These are phyloP conservation scores for Odontamblyopus rebecca DNA, from an alignment of 2,797 vertebrate genomes.

Conservation along the genomic window DNA sequence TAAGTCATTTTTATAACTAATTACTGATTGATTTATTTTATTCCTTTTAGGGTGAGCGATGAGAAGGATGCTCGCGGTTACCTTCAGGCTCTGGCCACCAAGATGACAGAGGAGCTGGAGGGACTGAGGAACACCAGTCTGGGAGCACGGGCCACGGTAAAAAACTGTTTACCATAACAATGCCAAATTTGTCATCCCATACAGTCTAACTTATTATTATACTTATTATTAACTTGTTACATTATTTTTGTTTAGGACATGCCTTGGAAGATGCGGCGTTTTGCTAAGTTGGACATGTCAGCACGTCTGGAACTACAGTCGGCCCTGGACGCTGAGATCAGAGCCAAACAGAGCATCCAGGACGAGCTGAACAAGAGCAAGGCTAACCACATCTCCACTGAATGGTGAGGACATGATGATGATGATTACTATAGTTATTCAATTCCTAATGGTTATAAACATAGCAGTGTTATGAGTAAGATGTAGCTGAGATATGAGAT, in stretches of 20 bases:
- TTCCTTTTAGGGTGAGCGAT: conserved; percentile 89
- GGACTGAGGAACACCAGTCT: conserved; percentile 92
- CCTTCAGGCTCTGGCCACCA: conserved; percentile 96
- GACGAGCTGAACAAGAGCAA: conserved; percentile 97
- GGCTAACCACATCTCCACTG: conserved; percentile 90
- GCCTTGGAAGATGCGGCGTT: conserved; percentile 99
- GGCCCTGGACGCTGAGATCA: conserved; percentile 94
- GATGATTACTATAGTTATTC: no score
- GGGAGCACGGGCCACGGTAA: conserved; percentile 92
- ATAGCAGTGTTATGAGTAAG: no score
- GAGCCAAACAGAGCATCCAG: conserved; percentile 95
- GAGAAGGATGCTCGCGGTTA: conserved; percentile 98
- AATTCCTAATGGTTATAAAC: no score
- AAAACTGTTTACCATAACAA: background rate
- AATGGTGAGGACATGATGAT: conserved; percentile 80
- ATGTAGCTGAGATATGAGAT: no score
- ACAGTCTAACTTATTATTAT: background rate
- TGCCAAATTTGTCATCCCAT: background rate
- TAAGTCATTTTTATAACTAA: no score
- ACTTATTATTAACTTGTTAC: no score
- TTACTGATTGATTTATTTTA: background rate
- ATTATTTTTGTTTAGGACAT: conserved; percentile 83
- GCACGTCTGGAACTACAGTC: conserved; percentile 96
- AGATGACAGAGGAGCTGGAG: conserved; percentile 98
- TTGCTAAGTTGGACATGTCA: conserved; percentile 98